Evolutionary conservation across 2,888 invertebrate genomes (phyloP).

Genomic region (Unio pictorum): DNA sequence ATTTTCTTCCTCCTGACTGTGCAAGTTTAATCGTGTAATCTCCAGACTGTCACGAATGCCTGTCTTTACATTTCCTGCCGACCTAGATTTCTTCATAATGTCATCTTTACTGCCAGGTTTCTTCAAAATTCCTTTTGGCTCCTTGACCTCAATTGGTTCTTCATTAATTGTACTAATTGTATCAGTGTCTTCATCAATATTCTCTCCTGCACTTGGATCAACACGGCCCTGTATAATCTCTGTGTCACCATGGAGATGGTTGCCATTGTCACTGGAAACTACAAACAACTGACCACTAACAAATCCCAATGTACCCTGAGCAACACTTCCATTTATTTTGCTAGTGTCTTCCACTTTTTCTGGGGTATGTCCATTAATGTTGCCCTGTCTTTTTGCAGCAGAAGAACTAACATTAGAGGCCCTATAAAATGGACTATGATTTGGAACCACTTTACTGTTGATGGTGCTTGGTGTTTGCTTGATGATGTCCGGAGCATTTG

Average conservation of each 20-base stretch:
- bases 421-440: too few species aligned
- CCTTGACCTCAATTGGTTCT: constrained; percentile 13
- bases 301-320: constrained; percentile 19
- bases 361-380: too few species aligned
- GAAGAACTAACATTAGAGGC: too few species aligned
- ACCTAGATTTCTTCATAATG: constrained; percentile 41
- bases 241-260: not conserved
- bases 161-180: constrained; percentile 36
- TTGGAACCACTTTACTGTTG: too few species aligned
- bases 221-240: too few species aligned
- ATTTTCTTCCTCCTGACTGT: constrained; percentile 32
- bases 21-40: constrained; percentile 43
- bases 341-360: constrained; percentile 4
- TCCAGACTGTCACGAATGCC: constrained; percentile 57
- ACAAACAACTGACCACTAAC: constrained; percentile 20
- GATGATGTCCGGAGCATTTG: too few species aligned
- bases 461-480: too few species aligned
- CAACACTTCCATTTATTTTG: constrained; percentile 9
- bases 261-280: constrained; percentile 7
- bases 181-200: constrained; percentile 23
- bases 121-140: constrained; percentile 48
- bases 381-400: too few species aligned
- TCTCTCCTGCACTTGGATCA: constrained; percentile 8
- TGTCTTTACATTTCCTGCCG: constrained; percentile 36
- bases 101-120: constrained; percentile 22